Evolutionary conservation across 2,888 invertebrate genomes (phyloP), one percentile per base, ranked within the genome.

Genomic region (Phengaris alcon): DNA sequence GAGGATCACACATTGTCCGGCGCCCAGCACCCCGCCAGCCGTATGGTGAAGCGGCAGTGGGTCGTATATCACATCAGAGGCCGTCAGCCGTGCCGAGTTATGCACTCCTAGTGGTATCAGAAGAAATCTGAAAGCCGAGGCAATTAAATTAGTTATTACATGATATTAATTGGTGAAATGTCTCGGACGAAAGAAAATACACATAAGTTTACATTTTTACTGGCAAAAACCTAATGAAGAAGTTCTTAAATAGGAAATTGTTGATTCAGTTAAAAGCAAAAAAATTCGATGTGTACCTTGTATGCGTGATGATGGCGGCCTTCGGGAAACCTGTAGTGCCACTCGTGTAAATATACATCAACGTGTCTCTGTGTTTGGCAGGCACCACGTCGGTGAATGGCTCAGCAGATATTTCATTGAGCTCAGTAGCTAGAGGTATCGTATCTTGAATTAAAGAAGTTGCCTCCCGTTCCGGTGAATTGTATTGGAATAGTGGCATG

Each of bases 241-340:
- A 35, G 35, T 35, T 35, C 35, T 4, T 35, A 35, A 35, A 35
- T 35, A 35, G 35, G 35, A 35, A 35, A 35, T 48, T 3, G 48
- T 35, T 9, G 52, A 52, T 57, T 57, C 48, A 5, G 15, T n/a
- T 55, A n/a, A 9, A 55, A 1, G 64, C 22, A 22, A 64, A n/a
- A n/a, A 15, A 3, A 9, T 59, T 0, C 59, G 10, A 64, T 12
- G 35, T 22, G 46, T 55, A 73, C 64, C 74, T 72, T 51, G 72
- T 76, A 12, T 74, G 70, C 3, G 96, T 97, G 79, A 99, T 97
- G 73, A 98, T 96, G 69, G 99, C 99, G 54, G 99, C 99, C 85
- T 99, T 99, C 0, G 99, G 99, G 82, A 99, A 93, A 0, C 99
- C 99, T 2, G 99, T 99, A 0, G 99, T 99, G 0, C 99, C 98